Base-by-base conservation (phyloP, 92 coral and sea anemone species). In the Phenganax marumi region DNA sequence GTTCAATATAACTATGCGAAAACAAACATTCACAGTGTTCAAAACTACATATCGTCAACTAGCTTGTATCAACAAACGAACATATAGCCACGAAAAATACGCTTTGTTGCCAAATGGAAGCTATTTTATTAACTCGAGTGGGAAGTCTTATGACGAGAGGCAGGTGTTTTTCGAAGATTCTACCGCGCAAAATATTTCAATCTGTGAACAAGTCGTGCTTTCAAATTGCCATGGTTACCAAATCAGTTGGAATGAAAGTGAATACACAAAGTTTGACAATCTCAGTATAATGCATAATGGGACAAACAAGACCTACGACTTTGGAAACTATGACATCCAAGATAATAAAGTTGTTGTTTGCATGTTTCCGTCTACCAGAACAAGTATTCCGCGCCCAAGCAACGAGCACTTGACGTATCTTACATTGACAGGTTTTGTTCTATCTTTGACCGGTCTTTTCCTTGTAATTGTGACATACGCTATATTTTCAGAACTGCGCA, bases 21-120 rank as follows among this genome's bases (percentile, higher is more conserved):
- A 62, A 62, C 33, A 62, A n/a, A 62, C 13, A n/a, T 62, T 62
- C 25, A 62, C 68, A 7, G 68, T 62, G 10, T 62, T 62, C 13
- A 62, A 62, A 62, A 62, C 68, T 39, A 62, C 68, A 9, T 62
- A 62, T 62, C 68, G 68, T 19, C 68, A 62, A 62, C 68, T 62
- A 23, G 18, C 68, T 23, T 62, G 68, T 62, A 62, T 62, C 25
- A 62, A 19, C 68, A 62, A 23, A 62, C 26, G 18, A 62, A 62
- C 33, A 62, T 62, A 62, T 62, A 62, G 11, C 68, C 25, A 8
- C 68, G 7, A 19, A 11, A 10, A 62, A 62, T 62, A 62, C 26
- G 21, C 14, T 8, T 14, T 58, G n/a, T 58, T 58, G 65, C 21
- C 65, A 2, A 58, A 58, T 13, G 65, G 65, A 58, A 58, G 65